Evolutionary conservation across 2,888 invertebrate genomes (phyloP).

Genomic region (Caenorhabditis zanzibari): DNA sequence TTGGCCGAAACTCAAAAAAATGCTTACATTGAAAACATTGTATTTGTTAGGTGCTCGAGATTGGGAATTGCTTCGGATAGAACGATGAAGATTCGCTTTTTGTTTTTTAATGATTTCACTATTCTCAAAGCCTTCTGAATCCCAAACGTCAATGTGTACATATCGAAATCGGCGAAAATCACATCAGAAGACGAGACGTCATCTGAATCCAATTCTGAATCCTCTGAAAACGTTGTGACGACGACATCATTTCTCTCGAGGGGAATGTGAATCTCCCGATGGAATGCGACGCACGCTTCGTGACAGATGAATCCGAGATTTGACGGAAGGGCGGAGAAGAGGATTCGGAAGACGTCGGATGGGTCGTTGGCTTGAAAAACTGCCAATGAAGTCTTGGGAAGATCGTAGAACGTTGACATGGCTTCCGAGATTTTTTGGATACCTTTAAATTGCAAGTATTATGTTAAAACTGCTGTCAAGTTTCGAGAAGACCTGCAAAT

Average conservation of each 20-base stretch:
- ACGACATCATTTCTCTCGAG: neutral
- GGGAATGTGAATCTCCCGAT: neutral
- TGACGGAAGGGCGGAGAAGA: neutral
- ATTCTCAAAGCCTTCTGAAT: neutral
- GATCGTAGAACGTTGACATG: constrained; percentile 41
- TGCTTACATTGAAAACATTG: constrained; percentile 7
- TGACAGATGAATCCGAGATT: constrained; percentile 35
- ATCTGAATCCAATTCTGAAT: constrained; percentile 15
- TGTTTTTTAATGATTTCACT: constrained; percentile 33
- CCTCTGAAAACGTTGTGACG: neutral
- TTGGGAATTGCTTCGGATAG: neutral
- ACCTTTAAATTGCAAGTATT: too few species aligned
- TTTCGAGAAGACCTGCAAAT: too few species aligned
- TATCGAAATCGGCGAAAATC: constrained; percentile 50
- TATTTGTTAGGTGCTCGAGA: constrained; percentile 8
- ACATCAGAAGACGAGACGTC: constrained; percentile 24
- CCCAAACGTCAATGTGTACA: constrained; percentile 15
- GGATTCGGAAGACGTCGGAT: constrained; percentile 4
- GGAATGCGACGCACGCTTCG: neutral
- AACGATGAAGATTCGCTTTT: constrained; percentile 22
- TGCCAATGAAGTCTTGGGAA: constrained; percentile 18
- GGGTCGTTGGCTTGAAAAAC: constrained; percentile 32
- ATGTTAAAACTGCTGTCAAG: too few species aligned
- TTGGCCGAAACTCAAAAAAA: neutral
- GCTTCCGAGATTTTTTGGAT: too few species aligned